These are phyloP conservation scores for Amphipoea lucens DNA, from an alignment of 2,888 invertebrate species.

Conservation along the genomic window DNA sequence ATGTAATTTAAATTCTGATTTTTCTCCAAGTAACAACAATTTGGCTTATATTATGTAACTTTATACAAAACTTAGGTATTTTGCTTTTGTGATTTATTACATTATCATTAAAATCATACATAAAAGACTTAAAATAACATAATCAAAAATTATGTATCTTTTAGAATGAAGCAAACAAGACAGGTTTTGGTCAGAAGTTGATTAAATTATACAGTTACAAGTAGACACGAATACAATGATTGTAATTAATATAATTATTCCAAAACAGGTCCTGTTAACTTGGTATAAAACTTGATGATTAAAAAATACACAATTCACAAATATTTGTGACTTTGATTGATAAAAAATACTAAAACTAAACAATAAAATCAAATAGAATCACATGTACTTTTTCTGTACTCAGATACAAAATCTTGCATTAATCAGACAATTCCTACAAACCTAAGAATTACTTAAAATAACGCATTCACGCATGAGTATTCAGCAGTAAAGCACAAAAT, in stretches of 20 bases:
- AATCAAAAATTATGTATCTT: constrained; percentile 73
- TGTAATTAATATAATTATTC: constrained; percentile 50
- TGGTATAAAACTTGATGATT: constrained; percentile 67
- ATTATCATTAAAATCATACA: constrained; percentile 78
- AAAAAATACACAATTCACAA: constrained; percentile 67
- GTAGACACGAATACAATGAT: constrained; percentile 33
- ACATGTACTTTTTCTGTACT: constrained; percentile 90
- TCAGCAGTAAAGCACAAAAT: constrained; percentile 89
- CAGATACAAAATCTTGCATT: constrained; percentile 87
- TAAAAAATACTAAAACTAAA: constrained; percentile 77
- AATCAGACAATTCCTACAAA: constrained; percentile 79
- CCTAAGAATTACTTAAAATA: constrained; percentile 82
- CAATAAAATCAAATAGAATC: constrained; percentile 86
- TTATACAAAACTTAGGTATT: constrained; percentile 81
- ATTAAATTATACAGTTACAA: constrained; percentile 37
- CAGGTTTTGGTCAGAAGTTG: constrained; percentile 59
- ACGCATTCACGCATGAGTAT: constrained; percentile 90
- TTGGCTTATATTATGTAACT: constrained; percentile 86
- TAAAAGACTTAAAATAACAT: constrained; percentile 73
- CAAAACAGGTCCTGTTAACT: constrained; percentile 76
- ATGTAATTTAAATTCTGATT: constrained; percentile 90
- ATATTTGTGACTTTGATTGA: constrained; percentile 79
- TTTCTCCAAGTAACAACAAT: constrained; percentile 89
- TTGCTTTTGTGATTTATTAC: constrained; percentile 77
- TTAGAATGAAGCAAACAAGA: constrained; percentile 67